Evolutionary conservation across 2,113 vertebrate species (phyloP).

Genomic region (Anarrhichthys ocellatus): DNA sequence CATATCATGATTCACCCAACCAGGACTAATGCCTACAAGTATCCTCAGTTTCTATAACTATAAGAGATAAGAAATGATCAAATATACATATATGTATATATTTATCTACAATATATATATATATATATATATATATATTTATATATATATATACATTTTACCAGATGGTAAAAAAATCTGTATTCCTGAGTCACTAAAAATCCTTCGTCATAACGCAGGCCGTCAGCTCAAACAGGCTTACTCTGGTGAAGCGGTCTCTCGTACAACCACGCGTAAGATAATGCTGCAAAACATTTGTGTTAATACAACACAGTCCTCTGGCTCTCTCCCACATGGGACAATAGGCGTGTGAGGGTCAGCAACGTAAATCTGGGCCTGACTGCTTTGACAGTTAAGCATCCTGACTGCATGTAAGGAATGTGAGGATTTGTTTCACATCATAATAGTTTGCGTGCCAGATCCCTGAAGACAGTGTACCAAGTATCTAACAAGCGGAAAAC

Average conservation of each 20-base stretch:
- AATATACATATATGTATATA: neutral
- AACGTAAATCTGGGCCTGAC: slow-evolving; percentile 33
- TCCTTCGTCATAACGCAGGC: slow-evolving; percentile 18
- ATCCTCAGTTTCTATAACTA: neutral
- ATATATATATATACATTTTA: too few species aligned
- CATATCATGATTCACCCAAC: neutral
- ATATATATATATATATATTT: neutral
- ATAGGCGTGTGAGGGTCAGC: slow-evolving; percentile 34
- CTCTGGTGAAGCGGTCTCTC: slow-evolving; percentile 37
- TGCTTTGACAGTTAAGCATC: slow-evolving; percentile 48
- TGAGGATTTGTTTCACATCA: slow-evolving; percentile 27
- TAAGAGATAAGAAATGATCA: neutral
- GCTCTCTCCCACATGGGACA: slow-evolving; percentile 40
- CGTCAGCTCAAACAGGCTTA: slow-evolving; percentile 64
- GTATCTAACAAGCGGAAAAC: neutral
- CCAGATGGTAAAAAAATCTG: too few species aligned
- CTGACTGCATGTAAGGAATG: slow-evolving; percentile 62
- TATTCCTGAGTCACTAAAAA: slow-evolving; percentile 18
- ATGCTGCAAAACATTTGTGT: slow-evolving; percentile 64
- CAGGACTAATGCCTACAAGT: neutral
- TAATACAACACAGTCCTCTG: slow-evolving; percentile 48
- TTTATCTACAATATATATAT: too few species aligned
- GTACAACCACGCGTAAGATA: slow-evolving; percentile 73
- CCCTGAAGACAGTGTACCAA: neutral
- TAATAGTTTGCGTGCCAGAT: slow-evolving; percentile 29